Conservation (phyloP, 2,797 vertebrate genomes). For the Setipinna tenuifilis region DNA sequence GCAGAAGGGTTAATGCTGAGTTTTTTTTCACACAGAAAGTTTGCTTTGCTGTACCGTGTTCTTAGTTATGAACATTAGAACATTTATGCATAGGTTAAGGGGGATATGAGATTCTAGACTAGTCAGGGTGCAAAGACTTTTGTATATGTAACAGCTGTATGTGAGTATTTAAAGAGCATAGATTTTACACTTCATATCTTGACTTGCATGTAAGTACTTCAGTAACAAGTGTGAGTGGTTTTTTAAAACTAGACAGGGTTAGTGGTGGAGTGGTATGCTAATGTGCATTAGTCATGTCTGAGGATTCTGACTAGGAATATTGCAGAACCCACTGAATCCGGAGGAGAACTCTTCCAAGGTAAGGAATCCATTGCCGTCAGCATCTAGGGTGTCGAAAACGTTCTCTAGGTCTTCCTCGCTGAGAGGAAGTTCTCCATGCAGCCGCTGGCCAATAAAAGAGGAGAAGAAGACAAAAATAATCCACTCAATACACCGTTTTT, state of each 20-base stretch:
- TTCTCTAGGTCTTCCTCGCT: constrained; percentile 89
- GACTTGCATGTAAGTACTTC: no score
- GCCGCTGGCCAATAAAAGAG: constrained; percentile 78
- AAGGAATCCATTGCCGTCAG: constrained; percentile 88
- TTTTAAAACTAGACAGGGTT: no score
- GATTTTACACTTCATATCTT: neutral
- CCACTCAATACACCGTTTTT: no score
- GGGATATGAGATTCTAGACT: neutral
- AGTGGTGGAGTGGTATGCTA: neutral
- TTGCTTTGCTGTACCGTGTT: neutral
- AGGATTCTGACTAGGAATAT: neutral
- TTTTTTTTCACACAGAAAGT: neutral
- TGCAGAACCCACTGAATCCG: constrained; percentile 85
- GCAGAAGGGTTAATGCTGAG: no score
- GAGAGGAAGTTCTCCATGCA: constrained; percentile 84
- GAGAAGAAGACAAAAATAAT: constrained; percentile 31
- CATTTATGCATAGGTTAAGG: neutral
- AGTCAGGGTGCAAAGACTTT: neutral
- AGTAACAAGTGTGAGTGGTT: neutral
- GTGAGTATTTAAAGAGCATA: neutral
- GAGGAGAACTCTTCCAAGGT: constrained; percentile 88
- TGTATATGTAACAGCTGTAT: no score
- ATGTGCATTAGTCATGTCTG: neutral
- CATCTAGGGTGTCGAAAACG: constrained; percentile 87
- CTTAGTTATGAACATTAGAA: neutral